Evolutionary conservation across 2,113 vertebrate species (phyloP).

Genomic region (Xiphophorus hellerii): DNA sequence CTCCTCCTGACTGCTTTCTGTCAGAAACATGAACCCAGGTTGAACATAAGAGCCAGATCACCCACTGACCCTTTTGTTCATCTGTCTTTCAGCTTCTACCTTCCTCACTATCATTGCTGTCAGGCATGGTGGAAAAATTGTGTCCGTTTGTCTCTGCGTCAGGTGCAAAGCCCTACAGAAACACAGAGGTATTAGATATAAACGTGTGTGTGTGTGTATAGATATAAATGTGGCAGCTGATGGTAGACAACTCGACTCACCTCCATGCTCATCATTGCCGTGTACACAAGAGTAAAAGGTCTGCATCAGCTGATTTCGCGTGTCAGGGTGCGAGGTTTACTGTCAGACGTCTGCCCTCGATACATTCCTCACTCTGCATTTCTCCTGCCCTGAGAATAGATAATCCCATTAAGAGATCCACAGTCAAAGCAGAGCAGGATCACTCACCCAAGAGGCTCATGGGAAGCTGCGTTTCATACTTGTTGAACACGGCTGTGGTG

Average conservation of each 20-base stretch:
- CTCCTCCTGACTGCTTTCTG: slow-evolving; percentile 72
- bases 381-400: slow-evolving; percentile 51
- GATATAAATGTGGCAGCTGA: background rate
- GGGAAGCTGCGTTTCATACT: slow-evolving; percentile 31
- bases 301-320: background rate
- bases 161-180: slow-evolving; percentile 27
- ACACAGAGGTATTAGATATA: background rate
- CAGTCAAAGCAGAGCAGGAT: slow-evolving; percentile 49
- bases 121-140: slow-evolving; percentile 14
- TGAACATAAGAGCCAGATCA: background rate
- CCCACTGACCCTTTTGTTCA: background rate
- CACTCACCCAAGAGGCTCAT: slow-evolving; percentile 58
- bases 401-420: slow-evolving; percentile 80
- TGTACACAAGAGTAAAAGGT: background rate
- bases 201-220: slow-evolving; percentile 9
- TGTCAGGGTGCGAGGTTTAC: background rate
- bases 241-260: slow-evolving; percentile 41
- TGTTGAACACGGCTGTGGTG: accelerated
- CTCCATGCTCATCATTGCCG: slow-evolving; percentile 41
- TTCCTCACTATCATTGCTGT: slow-evolving; percentile 74
- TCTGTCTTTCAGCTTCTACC: slow-evolving; percentile 67
- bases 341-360: background rate
- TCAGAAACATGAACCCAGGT: slow-evolving; percentile 4
- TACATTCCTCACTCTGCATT: slow-evolving; percentile 22
- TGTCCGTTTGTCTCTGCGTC: slow-evolving; percentile 34